Evolutionary conservation across 1,140 invertebrate genomes (phyloP), one percentile per base, ranked within the genome.

Genomic region (Cyphomyrmex costatus): DNA sequence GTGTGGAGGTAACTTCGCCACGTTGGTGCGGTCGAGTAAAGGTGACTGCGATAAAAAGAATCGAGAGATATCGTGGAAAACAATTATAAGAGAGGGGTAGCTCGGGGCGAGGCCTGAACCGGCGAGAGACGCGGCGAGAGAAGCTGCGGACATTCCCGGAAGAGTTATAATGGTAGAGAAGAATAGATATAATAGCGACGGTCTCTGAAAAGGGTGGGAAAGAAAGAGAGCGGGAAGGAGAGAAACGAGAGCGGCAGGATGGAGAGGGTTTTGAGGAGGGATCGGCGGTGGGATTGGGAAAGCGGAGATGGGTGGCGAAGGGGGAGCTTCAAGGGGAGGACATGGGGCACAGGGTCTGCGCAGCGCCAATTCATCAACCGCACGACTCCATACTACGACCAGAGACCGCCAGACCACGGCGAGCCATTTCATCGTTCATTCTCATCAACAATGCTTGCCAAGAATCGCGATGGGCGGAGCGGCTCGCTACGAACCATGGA

Each of bases 361-460:
- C 88, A 80, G 86, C 89, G 78, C 86, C 92, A 90, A 93, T 93
- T 93, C 93, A 93, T 93, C 92, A 93, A 89, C 86, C 88, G 85
- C 87, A 85, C 87, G 87, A 86, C 90, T 92, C 87, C 83, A 78
- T 80, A 71, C 84, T 68, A 74, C 66, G 60, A 53, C 80, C 82
- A 78, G 88, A 85, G 88, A 77, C 88, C 78, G 63, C 88, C 89
- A 66, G 90, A 90, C 82, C 87, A 63, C 80, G 86, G 78, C 77
- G 84, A 83, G 89, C 87, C 91, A 88, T 92, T 92, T 91, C 91
- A 91, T 92, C 92, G 92, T 93, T 93, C 92, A 90, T 92, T 89
- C 91, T 92, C 92, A 92, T 93, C 92, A 92, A 92, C 90, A 92
- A 92, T 91, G 92, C 91, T 92, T 91, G 92, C 91, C 88, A 90